Percentiles rank a stretch among this genome's conserved stretches.
Evolutionary conservation across 2,888 invertebrate species (phyloP).

Genomic region (Azorinus chamasolen): DNA sequence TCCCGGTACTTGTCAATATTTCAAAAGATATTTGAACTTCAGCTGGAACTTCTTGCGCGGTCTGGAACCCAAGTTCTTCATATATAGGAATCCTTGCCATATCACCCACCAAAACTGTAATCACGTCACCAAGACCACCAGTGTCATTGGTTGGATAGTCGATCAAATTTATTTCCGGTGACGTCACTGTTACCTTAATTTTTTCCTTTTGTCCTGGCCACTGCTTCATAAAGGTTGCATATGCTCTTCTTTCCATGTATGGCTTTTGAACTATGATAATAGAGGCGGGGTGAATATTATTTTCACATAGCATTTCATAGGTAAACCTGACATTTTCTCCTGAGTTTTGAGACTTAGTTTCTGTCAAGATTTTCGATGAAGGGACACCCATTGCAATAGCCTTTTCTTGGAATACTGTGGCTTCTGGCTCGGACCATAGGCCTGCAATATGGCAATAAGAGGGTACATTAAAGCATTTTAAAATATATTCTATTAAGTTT

Average conservation of each 20-base stretch:
- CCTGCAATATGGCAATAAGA: constrained; percentile 47
- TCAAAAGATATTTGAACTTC: constrained; percentile 65
- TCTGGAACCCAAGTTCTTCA: constrained; percentile 77
- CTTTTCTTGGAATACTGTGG: constrained; percentile 75
- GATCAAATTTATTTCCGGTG: constrained; percentile 74
- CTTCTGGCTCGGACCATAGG: constrained; percentile 76
- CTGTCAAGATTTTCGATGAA: constrained; percentile 69
- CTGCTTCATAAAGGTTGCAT: constrained; percentile 82
- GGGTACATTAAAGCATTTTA: too few relatives aligned
- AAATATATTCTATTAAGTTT: too few relatives aligned
- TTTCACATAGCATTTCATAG: constrained; percentile 62
- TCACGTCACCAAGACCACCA: constrained; percentile 69
- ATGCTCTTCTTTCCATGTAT: constrained; percentile 79
- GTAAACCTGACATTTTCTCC: constrained; percentile 79
- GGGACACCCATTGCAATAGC: constrained; percentile 76
- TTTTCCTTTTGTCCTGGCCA: constrained; percentile 72
- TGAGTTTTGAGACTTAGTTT: constrained; percentile 78
- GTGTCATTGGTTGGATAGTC: constrained; percentile 74
- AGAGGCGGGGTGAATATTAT: constrained; percentile 42
- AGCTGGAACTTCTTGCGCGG: constrained; percentile 72
- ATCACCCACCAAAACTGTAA: constrained; percentile 74
- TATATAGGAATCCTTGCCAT: constrained; percentile 76
- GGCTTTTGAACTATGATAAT: constrained; percentile 81
- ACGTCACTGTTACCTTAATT: constrained; percentile 71
- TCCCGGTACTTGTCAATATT: constrained; percentile 25